Evolutionary conservation across 2,113 vertebrate genomes (phyloP), one percentile per base, ranked within the genome.

Genomic region (Chlorodrepanis virens): DNA sequence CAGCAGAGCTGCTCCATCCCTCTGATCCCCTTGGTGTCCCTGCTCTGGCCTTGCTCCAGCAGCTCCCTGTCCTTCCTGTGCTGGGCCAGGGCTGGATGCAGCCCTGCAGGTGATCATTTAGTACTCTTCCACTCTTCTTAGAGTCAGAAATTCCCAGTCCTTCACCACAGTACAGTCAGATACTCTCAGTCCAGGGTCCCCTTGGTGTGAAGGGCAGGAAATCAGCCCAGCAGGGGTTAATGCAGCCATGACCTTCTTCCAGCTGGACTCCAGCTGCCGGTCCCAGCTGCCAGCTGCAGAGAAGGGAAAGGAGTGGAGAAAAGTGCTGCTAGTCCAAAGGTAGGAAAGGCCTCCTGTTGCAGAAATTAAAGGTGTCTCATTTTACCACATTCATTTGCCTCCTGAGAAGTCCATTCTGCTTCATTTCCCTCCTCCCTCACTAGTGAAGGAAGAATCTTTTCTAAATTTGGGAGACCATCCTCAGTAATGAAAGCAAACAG

Each of bases 201-300:
- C 33, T 50, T 52, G 37, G 14, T 56, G 44, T 56, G 86, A 74
- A 75, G 72, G 44, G 47, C 50, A 71, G 80, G 64, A 89, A 89
- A 52, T 28, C 76, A 92, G 68, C 71, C 12, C 40, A 64, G 49
- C 18, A 63, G 79, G 29, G 50, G 33, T 97, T 92, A 95, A 89
- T 0, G 2, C 45, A 72, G 39, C 12, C 4, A 50, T 83, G 86
- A 65, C 79, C 82, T 90, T 90, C 88, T 90, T 81, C 72, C 86
- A 94, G 76, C 83, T 91, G 83, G 22, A n/a, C 35, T 89, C 52
- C 91, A 95, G 83, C 90, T 94, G 92, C 69, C 2, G 18, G 39
- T 83, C 74, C 65, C 83, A 68, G 61, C 70, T 87, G 78, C 59
- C 85, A 80, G 81, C 64, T 90, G 83, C 65, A 78, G 44, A 67